These are phyloP conservation scores for Euproctis similis DNA, from an alignment of 2,888 invertebrate species.

Conservation along the genomic window DNA sequence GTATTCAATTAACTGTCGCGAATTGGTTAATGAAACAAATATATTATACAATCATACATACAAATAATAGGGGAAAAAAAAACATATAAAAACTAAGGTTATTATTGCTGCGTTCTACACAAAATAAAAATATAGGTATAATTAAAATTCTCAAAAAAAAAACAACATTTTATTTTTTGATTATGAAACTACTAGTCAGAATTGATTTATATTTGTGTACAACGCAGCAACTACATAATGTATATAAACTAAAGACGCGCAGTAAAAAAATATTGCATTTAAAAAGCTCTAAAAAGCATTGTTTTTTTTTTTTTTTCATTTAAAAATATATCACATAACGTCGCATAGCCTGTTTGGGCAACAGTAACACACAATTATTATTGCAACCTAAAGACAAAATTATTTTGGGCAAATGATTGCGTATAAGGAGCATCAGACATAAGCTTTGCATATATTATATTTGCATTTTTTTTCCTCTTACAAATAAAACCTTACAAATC, in stretches of 20 bases:
- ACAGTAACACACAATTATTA: slow-evolving; percentile 8
- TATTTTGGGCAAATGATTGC: too few species aligned
- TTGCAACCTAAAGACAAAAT: too few species aligned
- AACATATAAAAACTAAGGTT: slow-evolving; percentile 7
- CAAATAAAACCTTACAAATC: too few species aligned
- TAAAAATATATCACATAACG: slow-evolving; percentile 25
- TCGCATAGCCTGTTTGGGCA: slow-evolving; percentile 12
- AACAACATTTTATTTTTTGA: too few species aligned
- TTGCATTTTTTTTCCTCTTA: too few species aligned
- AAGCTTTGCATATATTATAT: too few species aligned
- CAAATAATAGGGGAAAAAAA: slow-evolving; percentile 6
- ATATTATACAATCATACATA: slow-evolving; percentile 6
- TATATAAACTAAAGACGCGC: slow-evolving; percentile 12
- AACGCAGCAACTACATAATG: slow-evolving; percentile 10
- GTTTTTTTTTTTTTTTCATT: too few species aligned
- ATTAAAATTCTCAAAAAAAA: too few species aligned
- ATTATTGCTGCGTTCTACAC: slow-evolving; percentile 8
- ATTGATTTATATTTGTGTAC: slow-evolving; percentile 3
- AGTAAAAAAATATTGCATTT: slow-evolving; percentile 17
- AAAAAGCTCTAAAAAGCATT: slow-evolving; percentile 15
- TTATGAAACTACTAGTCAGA: too few species aligned
- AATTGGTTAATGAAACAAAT: slow-evolving; percentile 8
- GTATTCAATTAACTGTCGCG: slow-evolving; percentile 6
- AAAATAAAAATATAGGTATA: neutral
- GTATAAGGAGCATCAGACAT: too few species aligned